Conservation (phyloP, 2,797 vertebrate species). For the Taenioides sp. region DNA sequence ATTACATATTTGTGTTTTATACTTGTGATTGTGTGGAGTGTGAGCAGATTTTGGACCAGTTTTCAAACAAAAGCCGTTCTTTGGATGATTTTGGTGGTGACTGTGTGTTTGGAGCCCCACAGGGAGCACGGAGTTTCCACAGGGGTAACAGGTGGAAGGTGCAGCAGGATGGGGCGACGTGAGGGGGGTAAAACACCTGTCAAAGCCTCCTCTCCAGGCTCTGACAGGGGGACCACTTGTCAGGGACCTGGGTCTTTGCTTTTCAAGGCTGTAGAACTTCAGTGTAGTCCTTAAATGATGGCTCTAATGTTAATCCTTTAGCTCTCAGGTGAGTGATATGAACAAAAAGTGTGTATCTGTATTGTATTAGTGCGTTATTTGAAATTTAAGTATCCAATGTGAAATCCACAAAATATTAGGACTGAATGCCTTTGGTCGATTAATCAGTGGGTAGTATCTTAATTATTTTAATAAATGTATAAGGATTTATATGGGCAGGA, state of each 20-base stretch:
- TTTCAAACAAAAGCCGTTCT: constrained; percentile 10
- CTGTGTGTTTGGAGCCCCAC: constrained; percentile 28
- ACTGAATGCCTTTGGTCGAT: no score
- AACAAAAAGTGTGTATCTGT: background rate
- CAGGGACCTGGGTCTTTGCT: constrained; percentile 34
- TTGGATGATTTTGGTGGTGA: background rate
- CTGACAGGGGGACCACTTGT: constrained; percentile 44
- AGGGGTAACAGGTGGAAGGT: constrained; percentile 74
- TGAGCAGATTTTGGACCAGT: background rate
- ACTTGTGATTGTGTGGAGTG: background rate
- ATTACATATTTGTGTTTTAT: background rate
- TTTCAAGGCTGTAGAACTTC: constrained; percentile 25
- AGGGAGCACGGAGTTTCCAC: constrained; percentile 43
- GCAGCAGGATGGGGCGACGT: constrained; percentile 30
- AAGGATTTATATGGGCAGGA: no score
- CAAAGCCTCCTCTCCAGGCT: constrained; percentile 46
- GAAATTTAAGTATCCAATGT: background rate
- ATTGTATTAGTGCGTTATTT: no score
- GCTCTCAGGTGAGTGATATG: background rate
- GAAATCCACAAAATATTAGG: background rate
- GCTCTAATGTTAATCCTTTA: background rate
- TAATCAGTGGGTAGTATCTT: no score
- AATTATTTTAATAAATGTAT: no score
- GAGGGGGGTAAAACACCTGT: constrained; percentile 54
- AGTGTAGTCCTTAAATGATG: constrained; percentile 14